Conservation (phyloP, 2,888 invertebrate species). For the Scaptomyza caliginosa region DNA sequence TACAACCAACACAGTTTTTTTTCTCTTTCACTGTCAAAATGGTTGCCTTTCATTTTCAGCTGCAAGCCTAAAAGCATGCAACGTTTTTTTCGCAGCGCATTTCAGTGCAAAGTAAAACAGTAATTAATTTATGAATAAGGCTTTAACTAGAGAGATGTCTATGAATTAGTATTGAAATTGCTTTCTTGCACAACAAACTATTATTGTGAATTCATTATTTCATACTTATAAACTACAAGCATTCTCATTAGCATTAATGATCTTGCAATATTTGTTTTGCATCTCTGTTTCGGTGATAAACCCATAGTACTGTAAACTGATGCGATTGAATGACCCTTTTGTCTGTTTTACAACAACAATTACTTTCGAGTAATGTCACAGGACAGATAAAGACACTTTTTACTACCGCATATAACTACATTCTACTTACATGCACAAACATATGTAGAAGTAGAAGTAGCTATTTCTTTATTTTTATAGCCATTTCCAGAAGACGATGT, state of each 20-base stretch:
- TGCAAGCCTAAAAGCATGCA: slow-evolving; percentile 48
- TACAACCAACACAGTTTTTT: slow-evolving; percentile 37
- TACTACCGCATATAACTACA: slow-evolving; percentile 25
- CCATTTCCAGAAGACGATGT: slow-evolving; percentile 17
- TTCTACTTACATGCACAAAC: slow-evolving; percentile 9
- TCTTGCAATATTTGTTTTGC: neutral
- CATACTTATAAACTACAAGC: neutral
- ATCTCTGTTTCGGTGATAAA: slow-evolving; percentile 1
- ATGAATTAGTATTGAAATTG: neutral
- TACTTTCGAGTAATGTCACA: slow-evolving; percentile 17
- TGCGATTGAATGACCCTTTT: slow-evolving; percentile 21
- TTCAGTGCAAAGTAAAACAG: neutral
- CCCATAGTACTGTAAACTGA: slow-evolving; percentile 20
- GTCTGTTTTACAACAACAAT: slow-evolving; percentile 20
- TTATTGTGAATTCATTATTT: neutral
- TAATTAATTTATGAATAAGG: neutral
- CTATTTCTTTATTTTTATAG: slow-evolving; percentile 43
- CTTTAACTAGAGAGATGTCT: neutral
- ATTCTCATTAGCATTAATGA: neutral
- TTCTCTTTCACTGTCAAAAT: slow-evolving; percentile 51
- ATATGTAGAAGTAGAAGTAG: slow-evolving; percentile 10
- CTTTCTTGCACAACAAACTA: neutral
- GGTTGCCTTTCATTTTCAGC: slow-evolving; percentile 37
- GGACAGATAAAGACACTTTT: slow-evolving; percentile 5
- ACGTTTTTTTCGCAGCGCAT: slow-evolving; percentile 18